Conservation (phyloP, 1,140 invertebrate species). For the Heliothis subflexa region DNA sequence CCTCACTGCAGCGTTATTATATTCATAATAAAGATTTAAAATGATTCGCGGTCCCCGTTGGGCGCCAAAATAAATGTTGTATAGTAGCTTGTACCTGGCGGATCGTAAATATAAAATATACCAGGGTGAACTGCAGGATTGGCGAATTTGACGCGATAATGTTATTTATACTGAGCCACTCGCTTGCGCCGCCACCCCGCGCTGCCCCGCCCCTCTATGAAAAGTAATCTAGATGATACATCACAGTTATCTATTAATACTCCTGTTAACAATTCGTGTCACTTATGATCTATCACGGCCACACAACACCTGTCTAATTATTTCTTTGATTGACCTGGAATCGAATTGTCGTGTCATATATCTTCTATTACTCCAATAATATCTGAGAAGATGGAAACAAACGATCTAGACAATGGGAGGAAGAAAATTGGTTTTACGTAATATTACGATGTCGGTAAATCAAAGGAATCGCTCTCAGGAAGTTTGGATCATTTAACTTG, state of each 20-base stretch:
- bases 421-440: background rate
- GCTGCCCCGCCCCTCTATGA: background rate
- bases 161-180: conserved; percentile 16
- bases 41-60: background rate
- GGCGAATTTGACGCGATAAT: conserved; percentile 33
- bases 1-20: too few relatives aligned
- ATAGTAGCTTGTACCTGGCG: background rate
- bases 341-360: conserved; percentile 10
- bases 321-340: conserved; percentile 11
- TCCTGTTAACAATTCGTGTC: background rate
- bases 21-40: too few relatives aligned
- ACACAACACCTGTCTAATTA: background rate
- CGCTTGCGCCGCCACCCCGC: background rate
- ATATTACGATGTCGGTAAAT: conserved; percentile 10
- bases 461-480: conserved; percentile 24
- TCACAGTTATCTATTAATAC: background rate
- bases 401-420: background rate
- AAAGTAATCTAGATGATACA: background rate
- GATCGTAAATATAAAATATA: conserved; percentile 13
- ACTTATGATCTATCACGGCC: background rate
- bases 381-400: conserved; percentile 20
- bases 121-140: conserved; percentile 20
- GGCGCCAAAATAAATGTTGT: conserved; percentile 5
- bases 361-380: conserved; percentile 9
- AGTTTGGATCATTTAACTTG: conserved; percentile 27